Evolutionary conservation across 1,140 invertebrate genomes (phyloP).

Genomic region (Megalopta genalis): DNA sequence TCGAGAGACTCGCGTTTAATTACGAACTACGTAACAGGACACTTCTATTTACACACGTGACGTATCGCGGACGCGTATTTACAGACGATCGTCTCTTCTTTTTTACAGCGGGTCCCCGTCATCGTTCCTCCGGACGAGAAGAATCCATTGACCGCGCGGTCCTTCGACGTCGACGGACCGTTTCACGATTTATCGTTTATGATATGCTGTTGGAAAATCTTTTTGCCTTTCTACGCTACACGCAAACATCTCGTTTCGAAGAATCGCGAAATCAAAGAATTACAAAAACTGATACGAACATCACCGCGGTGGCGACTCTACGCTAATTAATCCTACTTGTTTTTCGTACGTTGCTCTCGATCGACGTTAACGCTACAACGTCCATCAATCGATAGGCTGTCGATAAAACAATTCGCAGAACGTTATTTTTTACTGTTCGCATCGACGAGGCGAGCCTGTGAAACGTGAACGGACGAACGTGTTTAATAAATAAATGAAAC

Average conservation of each 20-base stretch:
- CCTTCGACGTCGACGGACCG: too few species aligned
- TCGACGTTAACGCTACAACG: too few species aligned
- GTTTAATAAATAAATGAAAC: too few species aligned
- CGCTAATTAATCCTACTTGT: neutral
- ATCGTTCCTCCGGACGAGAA: too few species aligned
- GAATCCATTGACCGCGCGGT: too few species aligned
- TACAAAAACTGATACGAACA: neutral
- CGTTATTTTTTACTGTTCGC: too few species aligned
- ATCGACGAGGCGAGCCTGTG: too few species aligned
- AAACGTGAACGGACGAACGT: too few species aligned
- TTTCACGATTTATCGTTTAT: neutral
- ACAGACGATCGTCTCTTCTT: constrained; percentile 15
- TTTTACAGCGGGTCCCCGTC: neutral
- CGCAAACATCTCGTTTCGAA: neutral
- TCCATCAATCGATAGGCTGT: too few species aligned
- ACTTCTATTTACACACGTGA: constrained; percentile 48
- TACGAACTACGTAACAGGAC: constrained; percentile 20
- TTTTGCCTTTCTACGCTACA: neutral
- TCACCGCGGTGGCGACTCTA: neutral
- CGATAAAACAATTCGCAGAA: too few species aligned
- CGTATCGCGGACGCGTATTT: constrained; percentile 26
- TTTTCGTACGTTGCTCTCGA: neutral
- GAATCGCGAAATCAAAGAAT: neutral
- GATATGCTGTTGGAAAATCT: neutral
- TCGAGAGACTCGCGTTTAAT: neutral